Evolutionary conservation across 2,888 invertebrate species (phyloP), one percentile per base, ranked within the genome.

Genomic region (Drosophila subquinaria): DNA sequence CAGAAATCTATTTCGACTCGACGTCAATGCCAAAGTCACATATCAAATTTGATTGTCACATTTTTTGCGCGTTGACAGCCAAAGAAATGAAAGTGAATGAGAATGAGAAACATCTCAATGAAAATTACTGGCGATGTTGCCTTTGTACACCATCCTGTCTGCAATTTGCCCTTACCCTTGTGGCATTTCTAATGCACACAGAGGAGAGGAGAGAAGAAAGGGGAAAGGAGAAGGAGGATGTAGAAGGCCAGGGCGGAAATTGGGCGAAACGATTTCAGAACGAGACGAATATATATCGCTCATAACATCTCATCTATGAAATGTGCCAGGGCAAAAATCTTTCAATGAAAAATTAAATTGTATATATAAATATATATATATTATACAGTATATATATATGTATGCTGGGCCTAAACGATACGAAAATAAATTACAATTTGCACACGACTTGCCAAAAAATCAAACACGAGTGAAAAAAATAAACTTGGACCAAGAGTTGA

Each of bases 1-100:
- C 65, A 50, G 51, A 73, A 80, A 60, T 77, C 72, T 84, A 85
- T 85, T 82, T 82, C 76, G 70, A 76, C 82, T 15, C 55, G 70
- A 80, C 82, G 80, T 85, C 82, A 82, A 82, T 82, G 82, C 82
- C 82, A 82, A 82, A 82, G 82, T 81, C 86, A 83, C 69, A 83
- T 66, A 79, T 84, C 85, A 82, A 72, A 81, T 84, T 70, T 76
- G 80, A 79, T 66, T 78, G 78, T 77, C 77, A 77, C 65, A 70
- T 76, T 68, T 76, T 76, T 65, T 69, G 42, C 9, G 38, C 53
- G 27, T 30, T 62, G 69, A 73, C 69, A 64, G 62, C 47, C 62
- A 59, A 52, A 62, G 57, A 76, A 62, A 51, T 35, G 50, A 64
- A 71, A 73, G 70, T 74, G 73, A 86, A 73, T 69, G 61, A 42